Base-by-base conservation (phyloP, 2,888 invertebrate genomes). In the Brenthis daphne region DNA sequence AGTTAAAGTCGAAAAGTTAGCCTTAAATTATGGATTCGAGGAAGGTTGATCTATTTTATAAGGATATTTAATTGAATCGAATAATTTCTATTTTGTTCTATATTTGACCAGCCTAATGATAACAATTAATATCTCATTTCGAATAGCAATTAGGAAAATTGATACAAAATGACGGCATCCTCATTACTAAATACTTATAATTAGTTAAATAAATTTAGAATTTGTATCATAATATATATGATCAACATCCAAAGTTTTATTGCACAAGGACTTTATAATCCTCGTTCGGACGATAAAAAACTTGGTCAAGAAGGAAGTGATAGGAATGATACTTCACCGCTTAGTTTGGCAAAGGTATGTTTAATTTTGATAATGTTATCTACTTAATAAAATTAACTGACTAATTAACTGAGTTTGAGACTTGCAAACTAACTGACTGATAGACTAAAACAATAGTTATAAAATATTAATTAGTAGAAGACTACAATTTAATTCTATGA, bases 261-360 rank as follows among this genome's bases (percentile, higher is more conserved):
- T n/a, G 33, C 13, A 20, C 3, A 20, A 20, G 47, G 53, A 54
- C 13, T 58, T 1, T 4, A 47, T 54, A 6, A 16, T 8, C 0
- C 1, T 66, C 12, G 20, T 47, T 13, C 37, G 48, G 24, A 24
- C 43, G 37, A 12, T 14, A 16, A 24, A 16, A 56, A 13, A 8
- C 13, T 14, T 11, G 8, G 11, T 29, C 24, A 1, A n/a, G 29
- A 29, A 48, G 24, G 20, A 48, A 48, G 29, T n/a, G 29, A 29
- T 37, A 3, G 29, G 50, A 37, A 68, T 68, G 68, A 65, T 68
- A 50, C 13, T 65, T 12, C 50, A 68, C 58, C 58, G 68, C 14
- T 37, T 68, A 60, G 55, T 58, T 16, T 55, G 64, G 57, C 68
- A 60, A 57, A 68, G 58, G 68, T 68, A 64, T 58, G 48, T 57